Evolutionary conservation across 2,797 vertebrate species (phyloP), one percentile per base, ranked within the genome.

Genomic region (Potorous gilbertii): DNA sequence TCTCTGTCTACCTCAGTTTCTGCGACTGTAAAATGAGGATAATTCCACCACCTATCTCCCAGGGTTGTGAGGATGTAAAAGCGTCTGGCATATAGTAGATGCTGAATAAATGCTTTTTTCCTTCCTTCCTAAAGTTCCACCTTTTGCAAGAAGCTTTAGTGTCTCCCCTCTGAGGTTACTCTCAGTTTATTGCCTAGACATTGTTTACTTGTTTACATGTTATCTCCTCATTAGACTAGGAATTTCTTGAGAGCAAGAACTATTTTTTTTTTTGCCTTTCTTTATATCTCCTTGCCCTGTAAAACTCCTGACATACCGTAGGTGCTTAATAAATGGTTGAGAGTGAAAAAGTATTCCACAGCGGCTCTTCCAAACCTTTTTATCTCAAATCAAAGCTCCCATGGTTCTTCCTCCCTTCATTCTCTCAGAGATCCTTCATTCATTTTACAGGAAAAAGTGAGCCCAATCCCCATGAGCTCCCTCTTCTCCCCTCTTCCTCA

Each of bases 11-110:
- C 54, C 46, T 27, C 81, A 24, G 12, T 74, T 87, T 94, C 81
- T 95, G 66, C 40, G 57, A 87, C 13, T 55, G 52, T 56, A 59
- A 93, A 95, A 66, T 93, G 55, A 34, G 50, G 13, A 40, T 24
- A 27, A 74, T 12, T 66, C 52, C 11, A 40, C 90, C 66, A n/a
- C 50, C 54, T 9, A 10, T 56, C n/a, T 40, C 34, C 62, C 46
- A 89, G 54, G 27, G 34, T 46, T 62, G 50, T 91, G 52, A 54
- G 54, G 24, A 24, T 74, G 4, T 57, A 57, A 40, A 13, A 29
- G 90, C 8, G 18, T 46, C 55, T 74, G 62, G n/a, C 40, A n/a
- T 87, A 50, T 1, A 56, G 81, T 59, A 16, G 24, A 52, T 54
- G 9, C 54, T 55, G 3, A 46, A 87, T 81, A 13, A 57, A 66